phyloP scores from a whole-genome alignment of 2,797 vertebrate genomes.

The Lacerta viridis region DNA sequence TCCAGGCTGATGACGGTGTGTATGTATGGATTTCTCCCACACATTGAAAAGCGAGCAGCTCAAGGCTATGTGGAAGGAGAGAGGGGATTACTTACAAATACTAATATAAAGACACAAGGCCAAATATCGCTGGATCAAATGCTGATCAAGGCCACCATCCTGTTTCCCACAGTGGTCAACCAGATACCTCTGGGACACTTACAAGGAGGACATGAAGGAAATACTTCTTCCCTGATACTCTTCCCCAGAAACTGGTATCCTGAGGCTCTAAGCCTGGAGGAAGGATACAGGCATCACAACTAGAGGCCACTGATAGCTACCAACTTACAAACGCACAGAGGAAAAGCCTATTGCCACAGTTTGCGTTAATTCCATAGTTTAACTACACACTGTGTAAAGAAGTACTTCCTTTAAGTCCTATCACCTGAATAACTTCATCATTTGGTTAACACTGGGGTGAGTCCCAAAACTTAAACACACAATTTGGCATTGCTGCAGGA shows the following conservation, averaged over 20 bases:
- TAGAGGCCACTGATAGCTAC: too few relatives aligned
- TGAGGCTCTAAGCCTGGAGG: too few relatives aligned
- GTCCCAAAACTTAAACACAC: neutral
- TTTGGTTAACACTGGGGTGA: neutral
- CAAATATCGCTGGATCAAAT: neutral
- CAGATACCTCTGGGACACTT: neutral
- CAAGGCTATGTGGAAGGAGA: neutral
- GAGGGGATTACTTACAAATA: neutral
- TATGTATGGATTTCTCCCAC: neutral
- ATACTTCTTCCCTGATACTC: too few relatives aligned
- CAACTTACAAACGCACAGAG: too few relatives aligned
- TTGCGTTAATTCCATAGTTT: neutral
- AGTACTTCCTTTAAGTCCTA: neutral
- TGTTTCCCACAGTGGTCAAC: neutral
- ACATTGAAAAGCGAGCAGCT: neutral
- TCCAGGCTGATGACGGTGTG: neutral
- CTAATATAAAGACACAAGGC: neutral
- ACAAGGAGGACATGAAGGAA: neutral
- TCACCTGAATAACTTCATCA: neutral
- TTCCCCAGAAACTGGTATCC: too few relatives aligned
- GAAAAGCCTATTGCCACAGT: neutral
- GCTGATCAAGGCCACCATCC: neutral
- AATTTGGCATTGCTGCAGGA: conserved; percentile 23
- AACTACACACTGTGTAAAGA: neutral
- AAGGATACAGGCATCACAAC: too few relatives aligned